A percentile compares a stretch with the other conserved stretches of the same genome.
These are phyloP conservation scores for Platichthys stellatus DNA, from an alignment of 2,113 vertebrate species.

Conservation along the genomic window DNA sequence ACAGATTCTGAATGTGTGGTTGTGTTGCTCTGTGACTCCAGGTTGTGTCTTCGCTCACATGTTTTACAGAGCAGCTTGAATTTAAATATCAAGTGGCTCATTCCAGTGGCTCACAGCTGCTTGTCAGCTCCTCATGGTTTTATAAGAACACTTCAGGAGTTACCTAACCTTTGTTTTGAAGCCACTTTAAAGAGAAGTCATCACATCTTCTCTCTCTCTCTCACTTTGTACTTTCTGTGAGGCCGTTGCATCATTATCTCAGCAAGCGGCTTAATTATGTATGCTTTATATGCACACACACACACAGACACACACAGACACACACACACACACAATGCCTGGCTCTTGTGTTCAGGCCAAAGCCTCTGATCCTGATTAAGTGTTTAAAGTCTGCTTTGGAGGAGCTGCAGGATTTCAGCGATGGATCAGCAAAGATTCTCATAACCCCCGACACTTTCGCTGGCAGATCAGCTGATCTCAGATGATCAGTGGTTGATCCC, in stretches of 20 bases:
- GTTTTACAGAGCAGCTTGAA: too few relatives aligned
- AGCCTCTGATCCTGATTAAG: conserved; percentile 14
- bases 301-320: too few relatives aligned
- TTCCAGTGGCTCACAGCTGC: too few relatives aligned
- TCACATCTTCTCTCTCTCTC: background rate
- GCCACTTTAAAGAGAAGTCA: background rate
- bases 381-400: conserved; percentile 47
- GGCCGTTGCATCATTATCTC: background rate
- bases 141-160: too few relatives aligned
- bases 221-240: background rate
- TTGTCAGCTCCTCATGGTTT: too few relatives aligned
- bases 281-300: background rate
- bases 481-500: conserved; percentile 50
- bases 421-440: conserved; percentile 43
- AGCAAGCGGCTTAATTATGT: background rate
- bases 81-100: too few relatives aligned
- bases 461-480: conserved; percentile 45
- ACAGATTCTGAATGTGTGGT: too few relatives aligned
- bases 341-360: background rate
- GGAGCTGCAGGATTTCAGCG: conserved; percentile 44
- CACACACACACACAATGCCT: background rate
- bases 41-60: too few relatives aligned
- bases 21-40: too few relatives aligned
- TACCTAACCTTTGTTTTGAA: background rate
- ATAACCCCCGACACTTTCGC: conserved; percentile 18